Percentiles rank a stretch among this genome's conserved stretches.
These are phyloP conservation scores for Caenorhabditis sp. DNA, from an alignment of 2,888 invertebrate genomes.

Conservation along the genomic window DNA sequence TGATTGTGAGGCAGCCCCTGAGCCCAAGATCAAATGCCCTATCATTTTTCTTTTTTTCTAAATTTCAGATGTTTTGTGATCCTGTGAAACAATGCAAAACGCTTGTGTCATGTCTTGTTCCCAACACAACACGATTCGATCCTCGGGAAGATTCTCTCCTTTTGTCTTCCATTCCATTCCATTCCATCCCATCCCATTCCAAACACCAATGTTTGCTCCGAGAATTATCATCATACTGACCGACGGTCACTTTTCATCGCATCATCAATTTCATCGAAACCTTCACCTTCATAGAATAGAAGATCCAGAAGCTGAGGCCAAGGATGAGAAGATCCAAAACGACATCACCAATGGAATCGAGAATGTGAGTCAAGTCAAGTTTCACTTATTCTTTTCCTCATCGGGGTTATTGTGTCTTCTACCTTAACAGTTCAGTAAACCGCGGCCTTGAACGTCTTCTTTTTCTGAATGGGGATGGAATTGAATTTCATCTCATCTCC, in stretches of 20 bases:
- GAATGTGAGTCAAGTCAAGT: constrained; percentile 55
- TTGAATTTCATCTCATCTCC: too few species aligned
- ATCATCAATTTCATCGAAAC: constrained; percentile 48
- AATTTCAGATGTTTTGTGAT: too few species aligned
- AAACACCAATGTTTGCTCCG: constrained; percentile 53
- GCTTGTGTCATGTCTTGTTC: too few species aligned
- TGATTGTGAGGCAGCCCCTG: too few species aligned
- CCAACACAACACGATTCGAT: not conserved
- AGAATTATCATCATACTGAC: constrained; percentile 56
- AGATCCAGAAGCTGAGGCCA: too few species aligned
- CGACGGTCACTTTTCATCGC: constrained; percentile 53
- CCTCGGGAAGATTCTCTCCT: not conserved
- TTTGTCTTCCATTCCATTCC: not conserved
- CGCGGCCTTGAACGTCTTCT: constrained; percentile 34
- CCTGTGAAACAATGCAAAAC: too few species aligned
- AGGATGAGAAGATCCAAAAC: constrained; percentile 39
- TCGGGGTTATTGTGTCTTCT: constrained; percentile 6
- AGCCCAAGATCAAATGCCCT: constrained; percentile 80
- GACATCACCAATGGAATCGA: constrained; percentile 44
- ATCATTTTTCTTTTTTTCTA: too few species aligned
- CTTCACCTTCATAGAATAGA: too few species aligned
- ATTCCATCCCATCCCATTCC: too few species aligned
- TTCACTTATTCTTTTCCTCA: too few species aligned
- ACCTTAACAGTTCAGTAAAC: not conserved
- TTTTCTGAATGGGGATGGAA: too few species aligned